Conservation (phyloP, 2,888 invertebrate genomes). For the Cephus spinipes region DNA sequence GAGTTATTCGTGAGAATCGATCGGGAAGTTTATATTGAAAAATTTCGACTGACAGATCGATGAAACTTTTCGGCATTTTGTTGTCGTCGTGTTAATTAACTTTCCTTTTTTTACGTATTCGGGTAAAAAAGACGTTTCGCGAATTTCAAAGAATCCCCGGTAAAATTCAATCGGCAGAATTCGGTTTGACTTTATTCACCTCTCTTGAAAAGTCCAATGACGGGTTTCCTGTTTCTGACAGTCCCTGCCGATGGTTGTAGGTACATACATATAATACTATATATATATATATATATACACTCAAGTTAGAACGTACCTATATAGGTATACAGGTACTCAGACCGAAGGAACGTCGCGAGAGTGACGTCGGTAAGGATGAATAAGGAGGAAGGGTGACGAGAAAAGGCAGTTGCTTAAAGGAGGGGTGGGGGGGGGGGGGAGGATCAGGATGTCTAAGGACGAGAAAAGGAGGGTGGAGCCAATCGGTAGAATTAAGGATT, state of each 20-base stretch:
- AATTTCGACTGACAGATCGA: not conserved
- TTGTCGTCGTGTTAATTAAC: not conserved
- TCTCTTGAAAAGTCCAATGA: constrained; percentile 19
- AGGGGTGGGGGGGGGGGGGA: not conserved
- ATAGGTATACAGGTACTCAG: not conserved
- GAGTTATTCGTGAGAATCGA: not conserved
- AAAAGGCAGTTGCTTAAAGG: not conserved
- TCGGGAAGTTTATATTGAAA: not conserved
- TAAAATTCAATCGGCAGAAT: constrained; percentile 20
- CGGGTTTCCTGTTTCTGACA: not conserved
- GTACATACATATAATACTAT: not conserved
- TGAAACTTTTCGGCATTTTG: not conserved
- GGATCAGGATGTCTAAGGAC: constrained; percentile 10
- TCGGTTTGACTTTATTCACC: constrained; percentile 19
- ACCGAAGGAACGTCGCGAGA: not conserved
- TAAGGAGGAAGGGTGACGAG: not conserved
- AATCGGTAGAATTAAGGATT: constrained; percentile 57
- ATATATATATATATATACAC: no score
- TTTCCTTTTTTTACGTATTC: no score
- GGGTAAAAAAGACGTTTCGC: not conserved
- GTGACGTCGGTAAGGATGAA: not conserved
- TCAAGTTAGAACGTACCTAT: not conserved
- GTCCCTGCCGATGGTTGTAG: not conserved
- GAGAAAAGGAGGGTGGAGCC: constrained; percentile 40
- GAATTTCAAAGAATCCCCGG: not conserved